These are phyloP conservation scores for Ennomos quercinarius DNA, from an alignment of 2,888 invertebrate species.

Conservation along the genomic window DNA sequence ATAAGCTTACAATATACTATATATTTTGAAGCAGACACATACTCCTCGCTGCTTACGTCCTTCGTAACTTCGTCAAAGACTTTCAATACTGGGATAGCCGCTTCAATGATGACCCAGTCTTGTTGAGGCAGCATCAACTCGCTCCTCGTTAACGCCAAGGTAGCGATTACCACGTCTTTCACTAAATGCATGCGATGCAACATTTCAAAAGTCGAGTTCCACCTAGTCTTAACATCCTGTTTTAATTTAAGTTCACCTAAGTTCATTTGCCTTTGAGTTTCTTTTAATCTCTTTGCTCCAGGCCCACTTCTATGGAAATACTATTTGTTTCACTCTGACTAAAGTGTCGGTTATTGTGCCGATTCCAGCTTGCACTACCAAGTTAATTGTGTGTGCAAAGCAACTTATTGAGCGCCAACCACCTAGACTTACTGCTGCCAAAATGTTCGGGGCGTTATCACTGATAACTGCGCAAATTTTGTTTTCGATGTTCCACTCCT, in stretches of 20 bases:
- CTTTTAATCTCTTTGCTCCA: no score
- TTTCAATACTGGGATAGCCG: slow-evolving; percentile 12
- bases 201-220: no score
- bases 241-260: no score
- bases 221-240: no score
- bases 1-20: slow-evolving; percentile 20
- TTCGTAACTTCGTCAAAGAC: slow-evolving; percentile 31
- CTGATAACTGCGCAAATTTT: slow-evolving; percentile 28
- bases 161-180: no score
- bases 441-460: slow-evolving; percentile 28
- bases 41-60: slow-evolving; percentile 32
- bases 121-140: no score
- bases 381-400: slow-evolving; percentile 40
- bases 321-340: slow-evolving; percentile 17
- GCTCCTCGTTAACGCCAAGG: no score
- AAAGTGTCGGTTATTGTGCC: slow-evolving; percentile 1
- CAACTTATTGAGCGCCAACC: slow-evolving; percentile 36
- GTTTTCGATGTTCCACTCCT: slow-evolving; percentile 23
- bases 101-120: no score
- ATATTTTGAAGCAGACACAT: slow-evolving; percentile 30
- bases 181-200: no score
- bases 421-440: slow-evolving; percentile 25
- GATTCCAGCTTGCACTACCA: slow-evolving; percentile 31
- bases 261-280: no score
- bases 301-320: slow-evolving; percentile 1